Percentiles rank a stretch among this genome's conserved stretches.
phyloP scores from a whole-genome alignment of 2,888 invertebrate species.

The Tuta absoluta region DNA sequence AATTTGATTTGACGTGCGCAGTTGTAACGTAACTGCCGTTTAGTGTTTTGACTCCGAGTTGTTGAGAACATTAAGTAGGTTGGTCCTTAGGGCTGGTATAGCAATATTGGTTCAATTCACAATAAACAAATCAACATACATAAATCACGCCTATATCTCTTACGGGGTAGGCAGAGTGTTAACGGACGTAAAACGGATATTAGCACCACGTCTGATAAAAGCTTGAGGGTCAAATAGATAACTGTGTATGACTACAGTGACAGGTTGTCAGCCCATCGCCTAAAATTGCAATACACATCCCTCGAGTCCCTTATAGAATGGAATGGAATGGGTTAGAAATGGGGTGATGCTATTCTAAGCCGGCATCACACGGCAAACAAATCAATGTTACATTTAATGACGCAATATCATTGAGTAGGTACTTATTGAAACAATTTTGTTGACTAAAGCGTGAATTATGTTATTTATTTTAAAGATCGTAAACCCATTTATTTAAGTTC shows the following conservation, averaged over 20 bases:
- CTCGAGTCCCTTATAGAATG: too few species aligned
- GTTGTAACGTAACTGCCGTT: conserved; percentile 18
- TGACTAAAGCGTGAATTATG: not conserved
- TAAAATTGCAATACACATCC: too few species aligned
- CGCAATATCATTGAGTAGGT: not conserved
- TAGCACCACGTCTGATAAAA: too few species aligned
- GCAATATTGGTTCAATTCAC: conserved; percentile 13
- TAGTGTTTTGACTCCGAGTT: conserved; percentile 2
- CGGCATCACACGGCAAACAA: conserved; percentile 12
- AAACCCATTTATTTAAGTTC: not conserved
- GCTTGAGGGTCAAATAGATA: too few species aligned
- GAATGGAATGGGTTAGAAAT: too few species aligned
- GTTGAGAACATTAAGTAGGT: conserved; percentile 6
- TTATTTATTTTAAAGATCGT: conserved; percentile 4
- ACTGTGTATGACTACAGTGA: too few species aligned
- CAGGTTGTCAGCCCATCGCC: too few species aligned
- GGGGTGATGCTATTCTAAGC: too few species aligned
- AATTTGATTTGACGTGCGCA: conserved; percentile 24
- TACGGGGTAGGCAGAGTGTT: too few species aligned
- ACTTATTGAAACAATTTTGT: not conserved
- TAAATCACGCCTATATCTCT: too few species aligned
- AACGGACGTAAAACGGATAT: too few species aligned
- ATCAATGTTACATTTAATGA: conserved; percentile 9
- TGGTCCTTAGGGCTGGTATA: not conserved
- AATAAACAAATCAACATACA: conserved; percentile 17